A percentile compares a stretch with the other conserved stretches of the same genome.
phyloP scores from a whole-genome alignment of 2,888 invertebrate species.

The Zootermopsis nevadensis region DNA sequence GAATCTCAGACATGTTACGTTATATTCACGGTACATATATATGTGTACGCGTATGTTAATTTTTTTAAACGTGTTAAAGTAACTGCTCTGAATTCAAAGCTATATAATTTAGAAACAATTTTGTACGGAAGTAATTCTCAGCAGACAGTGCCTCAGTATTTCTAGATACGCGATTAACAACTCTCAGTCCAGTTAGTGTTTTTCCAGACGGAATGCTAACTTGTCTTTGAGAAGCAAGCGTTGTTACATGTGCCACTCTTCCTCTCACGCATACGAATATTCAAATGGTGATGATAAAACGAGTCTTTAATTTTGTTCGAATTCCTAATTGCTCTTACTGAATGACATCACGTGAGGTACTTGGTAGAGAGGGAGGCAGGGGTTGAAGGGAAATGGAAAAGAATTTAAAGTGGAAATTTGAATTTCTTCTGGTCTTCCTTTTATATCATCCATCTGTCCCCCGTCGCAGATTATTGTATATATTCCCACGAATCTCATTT shows the following conservation, averaged over 20 bases:
- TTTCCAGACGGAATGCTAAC: too few relatives aligned
- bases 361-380: conserved; percentile 8
- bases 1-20: too few relatives aligned
- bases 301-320: conserved; percentile 52
- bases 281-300: conserved; percentile 52
- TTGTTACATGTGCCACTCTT: not conserved
- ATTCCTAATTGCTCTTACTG: conserved; percentile 51
- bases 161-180: too few relatives aligned
- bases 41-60: too few relatives aligned
- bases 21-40: too few relatives aligned
- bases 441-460: conserved; percentile 22
- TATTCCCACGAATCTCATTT: conserved; percentile 10
- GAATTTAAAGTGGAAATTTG: conserved; percentile 45
- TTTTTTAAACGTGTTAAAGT: too few relatives aligned
- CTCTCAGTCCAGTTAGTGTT: too few relatives aligned
- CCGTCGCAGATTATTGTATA: not conserved
- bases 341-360: conserved; percentile 43
- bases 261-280: conserved; percentile 41
- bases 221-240: too few relatives aligned
- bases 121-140: too few relatives aligned
- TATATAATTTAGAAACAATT: too few relatives aligned
- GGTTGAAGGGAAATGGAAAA: conserved; percentile 43
- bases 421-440: conserved; percentile 39
- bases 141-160: too few relatives aligned
- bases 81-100: too few relatives aligned